Conservation (phyloP, 1,140 invertebrate species). For the Papilio aristodemus region DNA sequence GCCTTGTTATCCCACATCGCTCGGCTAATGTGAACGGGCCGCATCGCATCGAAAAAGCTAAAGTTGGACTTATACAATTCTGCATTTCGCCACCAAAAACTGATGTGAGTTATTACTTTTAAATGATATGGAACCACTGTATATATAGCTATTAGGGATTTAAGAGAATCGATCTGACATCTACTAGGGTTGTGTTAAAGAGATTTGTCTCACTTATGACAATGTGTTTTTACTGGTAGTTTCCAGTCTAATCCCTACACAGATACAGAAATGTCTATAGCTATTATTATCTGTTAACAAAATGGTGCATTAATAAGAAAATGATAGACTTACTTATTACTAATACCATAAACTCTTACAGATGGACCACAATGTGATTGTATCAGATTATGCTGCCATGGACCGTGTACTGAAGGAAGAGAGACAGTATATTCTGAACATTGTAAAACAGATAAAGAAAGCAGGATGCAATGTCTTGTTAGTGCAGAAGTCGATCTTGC, state of each 20-base stretch:
- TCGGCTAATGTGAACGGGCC: slow-evolving; percentile 95
- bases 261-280: too few species aligned
- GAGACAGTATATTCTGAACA: slow-evolving; percentile 98
- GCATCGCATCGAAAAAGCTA: slow-evolving; percentile 97
- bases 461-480: slow-evolving; percentile 98
- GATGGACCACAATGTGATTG: slow-evolving; percentile 99
- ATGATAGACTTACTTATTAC: too few species aligned
- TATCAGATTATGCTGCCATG: slow-evolving; percentile 99
- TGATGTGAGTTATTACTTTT: slow-evolving; percentile 86
- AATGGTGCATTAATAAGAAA: too few species aligned
- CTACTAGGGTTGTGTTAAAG: too few species aligned
- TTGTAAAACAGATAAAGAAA: slow-evolving; percentile 99
- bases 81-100: slow-evolving; percentile 99
- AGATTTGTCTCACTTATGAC: too few species aligned
- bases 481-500: slow-evolving; percentile 99
- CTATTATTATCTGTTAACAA: too few species aligned
- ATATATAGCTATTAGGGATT: too few species aligned
- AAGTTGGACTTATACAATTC: slow-evolving; percentile 99
- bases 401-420: slow-evolving; percentile 99
- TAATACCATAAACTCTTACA: slow-evolving; percentile 79
- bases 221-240: too few species aligned
- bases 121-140: too few species aligned
- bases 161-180: too few species aligned
- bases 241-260: too few species aligned
- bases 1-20: slow-evolving; percentile 96